Base-by-base conservation (phyloP, 2,888 invertebrate genomes). In the Ichneumon xanthorius region DNA sequence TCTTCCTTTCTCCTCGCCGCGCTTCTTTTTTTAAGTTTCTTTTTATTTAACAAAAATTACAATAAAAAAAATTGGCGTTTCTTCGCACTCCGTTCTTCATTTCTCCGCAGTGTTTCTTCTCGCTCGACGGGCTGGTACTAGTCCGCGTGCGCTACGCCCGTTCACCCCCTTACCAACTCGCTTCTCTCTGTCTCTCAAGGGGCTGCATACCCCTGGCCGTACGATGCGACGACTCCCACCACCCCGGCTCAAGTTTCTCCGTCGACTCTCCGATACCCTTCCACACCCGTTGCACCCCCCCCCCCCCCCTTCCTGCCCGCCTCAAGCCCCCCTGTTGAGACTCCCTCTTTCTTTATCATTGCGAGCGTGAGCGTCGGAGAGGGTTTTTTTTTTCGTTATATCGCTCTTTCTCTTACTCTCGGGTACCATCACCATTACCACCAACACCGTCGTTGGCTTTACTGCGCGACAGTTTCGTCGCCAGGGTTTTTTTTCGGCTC, bases 161-260 rank as follows among this genome's bases (percentile, higher is more conserved):
- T 65, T 45, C 67, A 65, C 55, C 40, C 53, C 55, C 40, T 40
- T 22, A 5, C 33, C 68, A 55, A 33, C 67, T 48, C 45, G 22
- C 55, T 14, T 55, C 78, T 70, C 45, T 33, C 40, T 7, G n/a
- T 48, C 61, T 65, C 58, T 68, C 67, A 30, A 65, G 67, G 53
- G 77, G 67, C 45, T 68, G 50, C 68, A 53, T 58, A 72, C 30
- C 77, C 82, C 78, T 72, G n/a, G 37, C 67, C 19, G 58, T 16
- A 26, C 72, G 72, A 72, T 26, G 70, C 70, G 33, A 61, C 65
- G 45, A 33, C 11, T 72, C 82, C 82, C 78, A 72, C 77, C 45
- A 67, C 4, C 7, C 11, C 11, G 87, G 86, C 88, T 88, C 89
- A 87, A 86, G 75, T 82, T 86, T 73, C 79, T 72, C 71, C 70